Evolutionary conservation across 2,113 vertebrate species (phyloP).

Genomic region (Polypterus senegalus): DNA sequence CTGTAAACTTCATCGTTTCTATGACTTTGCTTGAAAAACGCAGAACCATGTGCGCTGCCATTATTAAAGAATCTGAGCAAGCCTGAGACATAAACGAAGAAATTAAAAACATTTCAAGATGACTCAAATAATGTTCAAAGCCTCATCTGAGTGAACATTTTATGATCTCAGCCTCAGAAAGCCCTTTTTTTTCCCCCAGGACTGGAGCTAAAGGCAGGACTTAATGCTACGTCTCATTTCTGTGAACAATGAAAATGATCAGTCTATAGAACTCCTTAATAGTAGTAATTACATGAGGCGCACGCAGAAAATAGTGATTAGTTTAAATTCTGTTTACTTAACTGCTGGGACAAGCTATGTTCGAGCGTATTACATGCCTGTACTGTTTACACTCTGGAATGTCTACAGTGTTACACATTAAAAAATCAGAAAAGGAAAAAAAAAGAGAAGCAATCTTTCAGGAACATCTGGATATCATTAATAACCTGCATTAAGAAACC

Average conservation of each 20-base stretch:
- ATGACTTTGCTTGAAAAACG: too few relatives aligned
- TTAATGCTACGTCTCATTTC: constrained; percentile 7
- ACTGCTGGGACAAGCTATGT: constrained; percentile 13
- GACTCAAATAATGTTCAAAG: constrained; percentile 21
- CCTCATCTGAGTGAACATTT: constrained; percentile 10
- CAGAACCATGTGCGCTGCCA: not conserved
- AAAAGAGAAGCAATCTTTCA: constrained; percentile 5
- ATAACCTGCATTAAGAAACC: constrained; percentile 33
- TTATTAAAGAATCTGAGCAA: constrained; percentile 32
- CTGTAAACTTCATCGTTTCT: too few relatives aligned
- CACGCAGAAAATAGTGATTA: constrained; percentile 26
- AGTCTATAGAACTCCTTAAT: constrained; percentile 8
- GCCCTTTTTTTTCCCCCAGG: not conserved
- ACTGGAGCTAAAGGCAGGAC: constrained; percentile 12
- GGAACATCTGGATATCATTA: constrained; percentile 35
- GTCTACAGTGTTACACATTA: constrained; percentile 9
- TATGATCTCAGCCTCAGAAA: constrained; percentile 13
- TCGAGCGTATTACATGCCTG: constrained; percentile 21
- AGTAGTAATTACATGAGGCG: constrained; percentile 19
- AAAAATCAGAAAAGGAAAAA: constrained; percentile 23
- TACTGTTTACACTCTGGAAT: constrained; percentile 14
- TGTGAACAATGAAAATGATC: constrained; percentile 13
- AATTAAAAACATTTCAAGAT: constrained; percentile 22
- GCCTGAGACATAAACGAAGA: constrained; percentile 36
- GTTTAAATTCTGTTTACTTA: constrained; percentile 24